These are phyloP conservation scores for Machimus atricapillus DNA, from an alignment of 2,888 invertebrate species.

Conservation along the genomic window DNA sequence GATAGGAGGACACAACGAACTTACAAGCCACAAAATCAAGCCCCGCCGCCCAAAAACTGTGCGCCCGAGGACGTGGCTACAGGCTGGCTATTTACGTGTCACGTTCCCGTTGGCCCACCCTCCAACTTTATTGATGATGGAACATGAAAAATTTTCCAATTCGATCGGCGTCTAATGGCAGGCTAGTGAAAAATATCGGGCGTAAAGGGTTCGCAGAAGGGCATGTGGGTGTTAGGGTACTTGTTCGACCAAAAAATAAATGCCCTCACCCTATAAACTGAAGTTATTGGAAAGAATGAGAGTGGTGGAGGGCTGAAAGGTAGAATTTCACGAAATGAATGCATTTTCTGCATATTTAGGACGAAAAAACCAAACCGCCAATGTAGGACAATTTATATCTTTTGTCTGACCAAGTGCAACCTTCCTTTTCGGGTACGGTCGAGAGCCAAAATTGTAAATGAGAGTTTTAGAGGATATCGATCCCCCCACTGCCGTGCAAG, in stretches of 20 bases:
- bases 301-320: neutral
- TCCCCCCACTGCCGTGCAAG: neutral
- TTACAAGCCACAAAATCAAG: neutral
- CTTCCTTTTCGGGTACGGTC: neutral
- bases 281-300: neutral
- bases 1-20: neutral
- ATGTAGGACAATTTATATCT: conserved; percentile 19
- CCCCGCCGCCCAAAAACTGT: neutral
- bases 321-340: neutral
- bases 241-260: neutral
- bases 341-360: conserved; percentile 21
- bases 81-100: neutral
- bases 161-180: neutral
- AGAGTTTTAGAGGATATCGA: conserved; percentile 9
- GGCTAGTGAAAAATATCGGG: neutral
- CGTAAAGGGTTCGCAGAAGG: neutral
- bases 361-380: neutral
- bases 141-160: conserved; percentile 10
- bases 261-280: neutral
- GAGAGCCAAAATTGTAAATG: conserved; percentile 11
- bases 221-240: neutral
- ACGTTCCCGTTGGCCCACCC: neutral
- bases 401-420: conserved; percentile 20
- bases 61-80: neutral
- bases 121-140: neutral